phyloP scores from a whole-genome alignment of 1,140 invertebrate species.

The Wasmannia auropunctata region DNA sequence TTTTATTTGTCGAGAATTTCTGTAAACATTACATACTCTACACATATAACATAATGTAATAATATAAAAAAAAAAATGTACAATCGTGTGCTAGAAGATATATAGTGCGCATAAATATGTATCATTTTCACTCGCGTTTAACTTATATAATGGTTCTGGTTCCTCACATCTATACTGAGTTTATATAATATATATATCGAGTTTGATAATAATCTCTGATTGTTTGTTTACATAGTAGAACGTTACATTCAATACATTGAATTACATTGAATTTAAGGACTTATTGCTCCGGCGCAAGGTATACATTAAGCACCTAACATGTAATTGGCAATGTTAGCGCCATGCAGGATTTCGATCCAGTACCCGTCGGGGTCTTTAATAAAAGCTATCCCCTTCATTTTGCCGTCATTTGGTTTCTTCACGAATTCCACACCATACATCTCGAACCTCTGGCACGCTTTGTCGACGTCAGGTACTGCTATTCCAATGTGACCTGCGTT shows the following conservation, averaged over 20 bases:
- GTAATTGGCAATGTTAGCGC: constrained; percentile 83
- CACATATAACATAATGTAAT: constrained; percentile 69
- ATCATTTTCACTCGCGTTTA: constrained; percentile 61
- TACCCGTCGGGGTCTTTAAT: constrained; percentile 98
- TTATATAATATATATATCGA: constrained; percentile 27
- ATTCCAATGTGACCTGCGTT: constrained; percentile 94
- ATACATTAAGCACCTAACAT: constrained; percentile 71
- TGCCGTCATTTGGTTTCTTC: constrained; percentile 95
- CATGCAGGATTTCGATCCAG: constrained; percentile 97
- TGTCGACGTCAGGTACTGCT: constrained; percentile 94
- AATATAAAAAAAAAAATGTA: constrained; percentile 70
- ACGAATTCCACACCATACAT: constrained; percentile 94
- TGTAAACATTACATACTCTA: constrained; percentile 70
- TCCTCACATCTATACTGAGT: constrained; percentile 9
- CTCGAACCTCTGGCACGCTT: constrained; percentile 95
- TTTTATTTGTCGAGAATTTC: constrained; percentile 70
- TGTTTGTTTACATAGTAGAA: constrained; percentile 42
- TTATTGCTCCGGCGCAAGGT: constrained; percentile 31
- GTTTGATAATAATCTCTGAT: constrained; percentile 45
- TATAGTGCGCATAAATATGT: constrained; percentile 66
- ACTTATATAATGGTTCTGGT: constrained; percentile 34
- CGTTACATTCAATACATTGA: constrained; percentile 31
- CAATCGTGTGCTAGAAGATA: constrained; percentile 67
- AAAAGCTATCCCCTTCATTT: constrained; percentile 97
- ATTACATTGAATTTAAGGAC: constrained; percentile 43